Percentiles rank a stretch among this genome's conserved stretches.
phyloP scores from a whole-genome alignment of 2,113 vertebrate species.

The Chaetodon trifascialis region DNA sequence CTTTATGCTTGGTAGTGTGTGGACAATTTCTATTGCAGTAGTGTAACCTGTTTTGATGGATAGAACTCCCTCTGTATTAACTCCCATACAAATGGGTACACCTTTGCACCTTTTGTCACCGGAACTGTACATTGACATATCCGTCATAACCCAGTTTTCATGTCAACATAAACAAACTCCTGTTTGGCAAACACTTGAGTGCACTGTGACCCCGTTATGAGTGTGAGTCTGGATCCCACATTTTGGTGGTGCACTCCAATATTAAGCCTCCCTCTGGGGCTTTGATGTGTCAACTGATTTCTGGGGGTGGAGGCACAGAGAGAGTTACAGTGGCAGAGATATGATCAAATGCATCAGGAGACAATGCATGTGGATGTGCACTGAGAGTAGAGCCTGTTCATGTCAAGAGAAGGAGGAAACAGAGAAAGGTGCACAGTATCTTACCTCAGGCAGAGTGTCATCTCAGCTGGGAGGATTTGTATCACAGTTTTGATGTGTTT shows the following conservation, averaged over 20 bases:
- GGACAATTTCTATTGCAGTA: neutral
- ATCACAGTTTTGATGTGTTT: conserved; percentile 40
- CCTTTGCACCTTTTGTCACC: neutral
- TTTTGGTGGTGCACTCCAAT: neutral
- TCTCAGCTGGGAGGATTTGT: conserved; percentile 39
- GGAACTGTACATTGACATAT: neutral
- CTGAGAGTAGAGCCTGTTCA: conserved; percentile 23
- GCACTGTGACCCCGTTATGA: neutral
- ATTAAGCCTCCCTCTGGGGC: conserved; percentile 12
- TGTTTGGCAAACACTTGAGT: neutral
- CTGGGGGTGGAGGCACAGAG: conserved; percentile 32
- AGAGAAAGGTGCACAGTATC: conserved; percentile 14
- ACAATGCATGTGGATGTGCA: conserved; percentile 41
- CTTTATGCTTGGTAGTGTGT: neutral
- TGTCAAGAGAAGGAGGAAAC: conserved; percentile 32
- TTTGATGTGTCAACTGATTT: conserved; percentile 60
- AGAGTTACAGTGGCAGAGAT: conserved; percentile 45
- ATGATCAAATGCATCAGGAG: conserved; percentile 59
- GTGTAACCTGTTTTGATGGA: neutral
- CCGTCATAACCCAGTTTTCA: conserved; percentile 16
- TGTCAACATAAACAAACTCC: conserved; percentile 10
- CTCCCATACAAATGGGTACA: neutral
- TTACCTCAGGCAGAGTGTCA: conserved; percentile 59
- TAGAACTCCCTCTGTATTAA: neutral
- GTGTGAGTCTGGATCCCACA: neutral